A percentile compares a stretch with the other conserved stretches of the same genome.
Evolutionary conservation across 2,113 vertebrate genomes (phyloP).

Genomic region (Aplodontia rufa): DNA sequence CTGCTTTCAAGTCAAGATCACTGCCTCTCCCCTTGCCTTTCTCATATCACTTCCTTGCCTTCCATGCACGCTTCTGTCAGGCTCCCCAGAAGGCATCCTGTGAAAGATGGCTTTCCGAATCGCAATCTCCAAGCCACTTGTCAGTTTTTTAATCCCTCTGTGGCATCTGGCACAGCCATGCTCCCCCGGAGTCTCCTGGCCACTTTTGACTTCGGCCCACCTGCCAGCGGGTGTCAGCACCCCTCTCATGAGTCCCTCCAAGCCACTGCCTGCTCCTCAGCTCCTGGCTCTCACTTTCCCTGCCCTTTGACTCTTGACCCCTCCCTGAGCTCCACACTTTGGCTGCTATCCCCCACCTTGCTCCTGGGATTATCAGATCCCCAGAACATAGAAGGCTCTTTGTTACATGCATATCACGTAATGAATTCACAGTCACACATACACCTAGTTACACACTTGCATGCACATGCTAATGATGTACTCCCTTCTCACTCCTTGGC

Average conservation of each 20-base stretch:
- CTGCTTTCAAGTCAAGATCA: neutral
- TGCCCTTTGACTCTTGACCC: neutral
- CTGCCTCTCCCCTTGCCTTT: neutral
- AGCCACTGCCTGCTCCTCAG: no score
- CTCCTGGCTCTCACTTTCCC: neutral
- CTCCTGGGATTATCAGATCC: neutral
- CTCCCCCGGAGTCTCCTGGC: neutral
- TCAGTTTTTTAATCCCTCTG: neutral
- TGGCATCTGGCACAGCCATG: neutral
- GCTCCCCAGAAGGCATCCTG: neutral
- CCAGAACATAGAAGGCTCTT: neutral
- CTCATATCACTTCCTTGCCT: neutral
- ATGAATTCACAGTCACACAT: neutral
- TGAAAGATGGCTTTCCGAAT: neutral
- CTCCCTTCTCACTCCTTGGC: neutral
- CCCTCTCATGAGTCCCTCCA: neutral
- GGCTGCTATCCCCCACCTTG: neutral
- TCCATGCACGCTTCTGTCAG: neutral
- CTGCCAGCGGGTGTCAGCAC: neutral
- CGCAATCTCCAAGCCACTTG: neutral
- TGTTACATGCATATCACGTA: neutral
- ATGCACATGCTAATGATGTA: neutral
- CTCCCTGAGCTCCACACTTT: neutral
- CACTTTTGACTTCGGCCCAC: accelerated
- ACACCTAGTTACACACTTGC: neutral